Evolutionary conservation across 2,888 invertebrate genomes (phyloP), one percentile per base, ranked within the genome.

Genomic region (Stenolophus ochropezus): DNA sequence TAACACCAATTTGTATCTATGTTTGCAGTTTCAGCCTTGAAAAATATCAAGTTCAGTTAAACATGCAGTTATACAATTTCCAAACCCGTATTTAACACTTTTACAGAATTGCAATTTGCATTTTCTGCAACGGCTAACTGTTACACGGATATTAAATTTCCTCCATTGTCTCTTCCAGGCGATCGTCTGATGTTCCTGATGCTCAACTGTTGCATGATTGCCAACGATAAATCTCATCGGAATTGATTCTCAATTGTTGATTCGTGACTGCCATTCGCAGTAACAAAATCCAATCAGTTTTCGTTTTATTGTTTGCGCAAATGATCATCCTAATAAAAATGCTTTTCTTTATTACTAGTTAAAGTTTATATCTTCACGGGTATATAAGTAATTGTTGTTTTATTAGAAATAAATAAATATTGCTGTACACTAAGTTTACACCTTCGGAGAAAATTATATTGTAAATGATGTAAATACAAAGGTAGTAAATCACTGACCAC

Each of bases 121-220:
- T 69, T 69, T 69, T 18, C 65, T 69, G 18, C 27, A 14, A 25
- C 16, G 61, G 8, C 16, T 69, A 69, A 33, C 65, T 69, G 33
- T 69, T 69, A 42, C 65, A 69, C 65, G 65, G 65, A 69, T 69
- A 69, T 69, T 69, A 69, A 69, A 69, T 69, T 69, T 69, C 65
- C 65, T 69, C 20, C 14, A 33, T 33, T 61, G 23, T 23, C 61
- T 27, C 27, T 14, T 8, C 11, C 8, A 33, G 65, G 5, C 16
- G 33, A 27, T 69, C 6, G 65, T 69, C 65, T 33, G 65, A 16
- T 65, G 65, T 33, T 69, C 18, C 56, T 5, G 25, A 33, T 33
- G 65, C 27, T 69, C 65, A 27, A 69, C 27, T 69, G 65, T 69
- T 69, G 65, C 65, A 33, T 69, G 65, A 69, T 33, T 69, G 18